Conservation (phyloP, 2,797 vertebrate species). For the Thalassophryne amazonica region DNA sequence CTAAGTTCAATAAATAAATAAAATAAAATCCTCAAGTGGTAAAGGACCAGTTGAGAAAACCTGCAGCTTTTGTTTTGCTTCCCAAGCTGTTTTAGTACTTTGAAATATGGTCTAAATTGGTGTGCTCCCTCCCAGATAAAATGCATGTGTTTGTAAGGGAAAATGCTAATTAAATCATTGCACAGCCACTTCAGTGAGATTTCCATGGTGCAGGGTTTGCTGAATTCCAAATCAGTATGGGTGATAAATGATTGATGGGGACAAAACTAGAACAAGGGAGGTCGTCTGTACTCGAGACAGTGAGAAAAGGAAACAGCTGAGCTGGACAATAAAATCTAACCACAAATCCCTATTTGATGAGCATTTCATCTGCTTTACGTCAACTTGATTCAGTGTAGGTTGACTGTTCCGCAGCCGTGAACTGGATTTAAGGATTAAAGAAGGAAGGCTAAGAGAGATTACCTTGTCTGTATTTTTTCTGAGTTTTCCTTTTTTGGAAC, state of each 20-base stretch:
- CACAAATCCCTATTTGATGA: background rate
- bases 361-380: conserved; percentile 27
- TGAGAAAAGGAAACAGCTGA: background rate
- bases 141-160: background rate
- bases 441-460: background rate
- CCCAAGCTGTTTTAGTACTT: conserved; percentile 5
- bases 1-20: background rate
- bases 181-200: background rate
- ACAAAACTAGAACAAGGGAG: too few relatives aligned
- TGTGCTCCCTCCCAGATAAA: background rate
- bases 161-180: background rate
- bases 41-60: conserved; percentile 22
- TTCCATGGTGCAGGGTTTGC: background rate
- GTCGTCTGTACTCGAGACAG: too few relatives aligned
- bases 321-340: background rate
- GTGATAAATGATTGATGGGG: conserved; percentile 1
- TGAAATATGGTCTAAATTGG: conserved; percentile 18
- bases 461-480: background rate
- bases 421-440: conserved; percentile 32
- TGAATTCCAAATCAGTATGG: too few relatives aligned
- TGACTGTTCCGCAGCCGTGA: conserved; percentile 33
- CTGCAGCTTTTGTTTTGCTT: conserved; percentile 12
- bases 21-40: conserved; percentile 21
- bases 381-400: conserved; percentile 1
- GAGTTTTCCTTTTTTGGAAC: conserved; percentile 3